Evolutionary conservation across 2,888 invertebrate genomes (phyloP), one percentile per base, ranked within the genome.

Genomic region (Drosophila meridiana): DNA sequence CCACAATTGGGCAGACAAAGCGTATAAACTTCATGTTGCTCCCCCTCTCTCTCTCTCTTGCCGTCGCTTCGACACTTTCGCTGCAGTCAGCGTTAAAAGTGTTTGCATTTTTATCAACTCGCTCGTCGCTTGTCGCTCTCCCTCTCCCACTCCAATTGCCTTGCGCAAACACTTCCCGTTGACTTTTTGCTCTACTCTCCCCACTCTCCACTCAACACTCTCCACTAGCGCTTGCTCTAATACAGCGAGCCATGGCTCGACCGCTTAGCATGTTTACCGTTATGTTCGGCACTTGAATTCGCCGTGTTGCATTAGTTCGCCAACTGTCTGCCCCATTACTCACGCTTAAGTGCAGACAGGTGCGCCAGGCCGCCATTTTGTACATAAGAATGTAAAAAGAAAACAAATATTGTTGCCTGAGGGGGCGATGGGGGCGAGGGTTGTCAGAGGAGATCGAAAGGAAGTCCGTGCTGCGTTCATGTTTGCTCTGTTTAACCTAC

Each of bases 221-320:
- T 2, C 3, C 14, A 6, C 8, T 11, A 26, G 1, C 2, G 13
- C 32, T 30, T 28, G 40, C 48, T 26, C 13, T 50, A 38, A 48
- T 28, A 60, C 52, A 50, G 28, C 40, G 30, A n/a, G 45, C 26
- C 43, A 20, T 58, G 45, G 43, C 34, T 85, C 80, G 86, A 87
- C 82, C 88, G 85, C 88, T 85, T 85, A 85, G 82, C 85, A 85
- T 85, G 85, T 85, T 85, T 88, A 82, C 85, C 83, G 88, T 85
- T 80, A 82, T 88, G 86, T 85, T 83, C 85, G 81, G 72, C 81
- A 83, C 85, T 85, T 83, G 85, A 87, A 87, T 85, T 85, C 83
- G 86, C 88, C 83, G 83, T 86, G 83, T 86, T 86, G 88, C 88
- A 87, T 85, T 85, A 87, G 88, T 83, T 85, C 75, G 71, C 77